Percentiles rank a stretch among this genome's conserved stretches.
phyloP scores from a whole-genome alignment of 2,113 vertebrate genomes.

The Canis aureus region DNA sequence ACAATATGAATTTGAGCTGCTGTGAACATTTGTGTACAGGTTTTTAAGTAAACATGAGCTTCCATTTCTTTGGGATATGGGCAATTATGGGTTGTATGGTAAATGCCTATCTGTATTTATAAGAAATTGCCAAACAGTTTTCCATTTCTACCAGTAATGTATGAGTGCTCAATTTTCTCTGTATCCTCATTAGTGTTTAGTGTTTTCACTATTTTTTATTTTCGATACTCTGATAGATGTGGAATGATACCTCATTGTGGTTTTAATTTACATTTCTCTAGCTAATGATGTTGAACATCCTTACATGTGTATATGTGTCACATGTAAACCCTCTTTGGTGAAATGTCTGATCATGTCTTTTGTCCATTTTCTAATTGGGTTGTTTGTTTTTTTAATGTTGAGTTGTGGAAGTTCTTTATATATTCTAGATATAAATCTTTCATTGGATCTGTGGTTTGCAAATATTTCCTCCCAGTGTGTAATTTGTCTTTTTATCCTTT shows the following conservation, averaged over 20 bases:
- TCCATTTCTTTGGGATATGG: conserved; percentile 3
- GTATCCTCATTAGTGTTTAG: neutral
- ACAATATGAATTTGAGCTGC: neutral
- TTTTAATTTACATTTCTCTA: conserved; percentile 20
- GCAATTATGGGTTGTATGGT: neutral
- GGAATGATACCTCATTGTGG: neutral
- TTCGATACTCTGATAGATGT: neutral
- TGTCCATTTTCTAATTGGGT: neutral
- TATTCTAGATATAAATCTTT: neutral
- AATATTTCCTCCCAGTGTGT: neutral
- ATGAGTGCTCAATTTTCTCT: conserved; percentile 1
- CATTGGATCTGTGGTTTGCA: neutral
- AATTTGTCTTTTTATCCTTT: neutral
- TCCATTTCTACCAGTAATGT: neutral
- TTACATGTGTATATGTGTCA: neutral
- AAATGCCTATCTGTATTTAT: neutral
- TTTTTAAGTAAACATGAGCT: conserved; percentile 13
- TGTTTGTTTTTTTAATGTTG: neutral
- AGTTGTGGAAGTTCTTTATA: neutral
- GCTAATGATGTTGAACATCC: neutral
- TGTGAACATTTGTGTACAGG: conserved; percentile 15
- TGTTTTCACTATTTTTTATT: conserved; percentile 34
- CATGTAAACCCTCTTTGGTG: neutral
- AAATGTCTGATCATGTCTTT: conserved; percentile 6
- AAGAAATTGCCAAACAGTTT: conserved; percentile 4